Conservation (phyloP, 2,113 vertebrate species). For the Callionymus lyra region DNA sequence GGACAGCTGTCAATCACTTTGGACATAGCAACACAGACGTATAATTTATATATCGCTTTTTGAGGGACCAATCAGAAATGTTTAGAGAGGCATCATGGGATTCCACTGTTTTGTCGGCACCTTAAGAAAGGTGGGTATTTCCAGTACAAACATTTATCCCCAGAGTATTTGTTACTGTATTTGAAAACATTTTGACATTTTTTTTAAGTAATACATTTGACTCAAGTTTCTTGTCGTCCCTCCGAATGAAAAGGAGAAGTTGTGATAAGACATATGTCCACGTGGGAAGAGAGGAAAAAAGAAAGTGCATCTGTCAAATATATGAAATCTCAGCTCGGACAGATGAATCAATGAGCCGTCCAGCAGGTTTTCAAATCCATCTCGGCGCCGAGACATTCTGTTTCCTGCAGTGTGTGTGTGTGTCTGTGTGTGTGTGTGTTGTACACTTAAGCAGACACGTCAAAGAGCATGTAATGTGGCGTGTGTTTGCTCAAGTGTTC, state of each 20-base stretch:
- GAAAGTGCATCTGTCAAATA: constrained; percentile 35
- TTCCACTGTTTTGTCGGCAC: too few relatives aligned
- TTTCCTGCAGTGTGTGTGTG: constrained; percentile 39
- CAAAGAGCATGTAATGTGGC: constrained; percentile 51
- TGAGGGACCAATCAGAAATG: too few relatives aligned
- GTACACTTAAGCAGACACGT: constrained; percentile 54
- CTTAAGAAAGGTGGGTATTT: too few relatives aligned
- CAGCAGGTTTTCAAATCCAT: constrained; percentile 46
- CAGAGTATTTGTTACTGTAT: constrained; percentile 30
- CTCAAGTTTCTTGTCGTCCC: too few relatives aligned
- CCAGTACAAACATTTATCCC: not conserved
- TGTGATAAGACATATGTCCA: constrained; percentile 29
- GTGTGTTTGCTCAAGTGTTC: constrained; percentile 57
- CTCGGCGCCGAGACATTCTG: constrained; percentile 29
- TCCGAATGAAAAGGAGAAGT: too few relatives aligned
- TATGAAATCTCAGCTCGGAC: constrained; percentile 39
- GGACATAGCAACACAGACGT: too few relatives aligned
- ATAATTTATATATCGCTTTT: too few relatives aligned
- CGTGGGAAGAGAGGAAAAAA: constrained; percentile 1
- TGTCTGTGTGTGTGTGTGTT: too few relatives aligned
- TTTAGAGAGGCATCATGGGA: too few relatives aligned
- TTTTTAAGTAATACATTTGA: too few relatives aligned
- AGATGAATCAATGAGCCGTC: constrained; percentile 39
- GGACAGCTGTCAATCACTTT: too few relatives aligned
- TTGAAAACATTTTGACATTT: too few relatives aligned